Evolutionary conservation across 2,113 vertebrate species (phyloP).

Genomic region (Ia io): DNA sequence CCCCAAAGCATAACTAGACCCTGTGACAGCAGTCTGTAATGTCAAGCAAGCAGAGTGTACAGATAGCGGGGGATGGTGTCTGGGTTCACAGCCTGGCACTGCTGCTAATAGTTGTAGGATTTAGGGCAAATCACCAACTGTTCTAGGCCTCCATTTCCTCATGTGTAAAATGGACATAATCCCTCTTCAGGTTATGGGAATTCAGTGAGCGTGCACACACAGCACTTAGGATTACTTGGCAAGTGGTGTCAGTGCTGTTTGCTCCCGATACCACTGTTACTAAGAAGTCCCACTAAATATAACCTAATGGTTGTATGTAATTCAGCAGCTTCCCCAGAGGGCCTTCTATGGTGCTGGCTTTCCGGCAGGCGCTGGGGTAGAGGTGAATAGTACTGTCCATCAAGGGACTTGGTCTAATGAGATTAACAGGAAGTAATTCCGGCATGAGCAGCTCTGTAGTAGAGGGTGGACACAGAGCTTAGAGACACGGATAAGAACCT

Average conservation of each 20-base stretch:
- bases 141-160: not conserved
- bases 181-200: not conserved
- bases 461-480: not conserved
- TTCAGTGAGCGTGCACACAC: not conserved
- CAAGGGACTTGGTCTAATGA: not conserved
- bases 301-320: not conserved
- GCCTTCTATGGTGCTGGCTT: not conserved
- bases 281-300: not conserved
- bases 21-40: not conserved
- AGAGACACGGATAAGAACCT: not conserved
- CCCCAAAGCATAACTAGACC: not conserved
- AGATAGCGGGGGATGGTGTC: not conserved
- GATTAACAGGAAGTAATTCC: not conserved
- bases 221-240: not conserved
- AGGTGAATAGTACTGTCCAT: not conserved
- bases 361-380: not conserved
- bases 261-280: not conserved
- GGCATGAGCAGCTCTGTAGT: not conserved
- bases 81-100: not conserved
- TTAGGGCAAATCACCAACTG: not conserved
- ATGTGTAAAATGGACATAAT: not conserved
- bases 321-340: not conserved
- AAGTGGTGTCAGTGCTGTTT: not conserved
- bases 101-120: not conserved
- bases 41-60: not conserved